Evolutionary conservation across 23 tunicate genomes (phyloP), one percentile per base, ranked within the genome.

Genomic region (Halocynthia aurantium): DNA sequence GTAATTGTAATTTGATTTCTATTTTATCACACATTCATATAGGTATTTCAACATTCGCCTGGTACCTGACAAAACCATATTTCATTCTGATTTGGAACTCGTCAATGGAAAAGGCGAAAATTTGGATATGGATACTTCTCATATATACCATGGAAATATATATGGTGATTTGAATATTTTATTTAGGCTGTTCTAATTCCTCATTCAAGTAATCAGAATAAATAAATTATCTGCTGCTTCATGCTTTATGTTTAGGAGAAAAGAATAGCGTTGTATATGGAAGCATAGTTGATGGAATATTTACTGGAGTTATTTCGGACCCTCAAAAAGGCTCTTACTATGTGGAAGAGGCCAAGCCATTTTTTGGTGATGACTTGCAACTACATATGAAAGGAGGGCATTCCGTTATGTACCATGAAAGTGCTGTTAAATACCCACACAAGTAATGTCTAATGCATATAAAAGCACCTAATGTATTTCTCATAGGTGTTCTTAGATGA

Each of bases 401-500:
- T 63, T 94, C 98, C 22, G 94, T 94, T 7, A 88, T 94, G 57
- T 94, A 94, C 80, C 98, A 94, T 60, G 84, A 94, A 76, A 83
- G 70, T 61, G 83, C 77, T 68, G 77, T 86, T 21, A 67, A 70
- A 52, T 21, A 54, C 52, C 89, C 89, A 6, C 61, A 88, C 55
- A 76, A 50, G 92, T 86, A 17, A 69, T 78, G 57, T 5, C 31
- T 70, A 22, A 6, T 77, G 70, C 53, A 4, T 17, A 17, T 44
- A 51, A 72, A 11, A 50, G 50, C 50, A 12, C 17, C 15, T 1
- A 15, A 20, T 49, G 50, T 72, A 10, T 40, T 12, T 20, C 50
- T 72, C 51, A 31, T 56, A 13, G 5, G 8, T 21, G 61, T 52
- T 44, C 11, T 13, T 8, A 15, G 8, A 8, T 50, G 19, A 17